Evolutionary conservation across 2,888 invertebrate genomes (phyloP), one percentile per base, ranked within the genome.

Genomic region (Maniola hyperantus): DNA sequence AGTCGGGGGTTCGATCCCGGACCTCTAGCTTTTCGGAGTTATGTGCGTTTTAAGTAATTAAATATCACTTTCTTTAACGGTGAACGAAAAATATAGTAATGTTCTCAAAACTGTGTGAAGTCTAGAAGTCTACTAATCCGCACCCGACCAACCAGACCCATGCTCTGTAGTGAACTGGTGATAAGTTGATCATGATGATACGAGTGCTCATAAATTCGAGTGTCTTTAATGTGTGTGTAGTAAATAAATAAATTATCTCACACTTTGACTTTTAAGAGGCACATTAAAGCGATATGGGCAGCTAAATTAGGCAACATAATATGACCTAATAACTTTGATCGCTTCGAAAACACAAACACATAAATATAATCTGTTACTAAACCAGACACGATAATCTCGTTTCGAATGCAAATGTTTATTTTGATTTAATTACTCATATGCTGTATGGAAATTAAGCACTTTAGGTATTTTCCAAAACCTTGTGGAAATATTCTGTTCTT

Each of bases 241-340:
- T 15, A 44, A 26, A 26, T 39, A 55, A 55, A 48, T 48, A 6
- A 53, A 53, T 20, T 26, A 51, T 34, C 15, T 10, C 34, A 36
- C 39, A n/a, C 34, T 33, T 53, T 54, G n/a, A 20, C 57, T 57
- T 57, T 57, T 42, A 57, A 57, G 39, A 42, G 57, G 57, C 57
- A 13, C 57, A 57, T 57, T 20, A 57, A 57, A 57, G 42, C 57
- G 18, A 57, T 57, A 57, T 20, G 42, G 36, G 55, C 10, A 18
- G 39, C 42, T 42, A 39, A 42, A 57, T 57, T 39, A 39, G 57
- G 57, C 42, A 57, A 57, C 57, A 7, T 13, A 33, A 26, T 39
- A 42, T 57, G 57, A 57, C 18, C 57, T 20, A 42, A 57, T 57
- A 42, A 42, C 20, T 57, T 36, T 20, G 57, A 57, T 57, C 39